These are phyloP conservation scores for Stenoptilia bipunctidactyla DNA, from an alignment of 2,888 invertebrate species.

Conservation along the genomic window DNA sequence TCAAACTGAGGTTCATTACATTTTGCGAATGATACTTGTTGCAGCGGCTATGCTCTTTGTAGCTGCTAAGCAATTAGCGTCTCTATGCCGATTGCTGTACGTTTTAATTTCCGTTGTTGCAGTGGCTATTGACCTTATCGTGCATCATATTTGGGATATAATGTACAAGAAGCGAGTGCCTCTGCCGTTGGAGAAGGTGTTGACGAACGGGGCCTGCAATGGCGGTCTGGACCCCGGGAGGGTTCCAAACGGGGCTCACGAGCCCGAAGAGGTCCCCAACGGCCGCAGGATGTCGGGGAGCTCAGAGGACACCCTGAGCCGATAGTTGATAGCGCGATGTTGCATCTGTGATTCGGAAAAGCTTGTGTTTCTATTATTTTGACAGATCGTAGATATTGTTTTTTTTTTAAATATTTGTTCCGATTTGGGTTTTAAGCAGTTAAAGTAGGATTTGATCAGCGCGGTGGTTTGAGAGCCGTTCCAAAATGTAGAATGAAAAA, in stretches of 20 bases:
- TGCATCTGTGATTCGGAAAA: not conserved
- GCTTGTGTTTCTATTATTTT: too few species aligned
- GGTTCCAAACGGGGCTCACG: conserved; percentile 20
- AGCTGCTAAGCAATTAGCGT: conserved; percentile 33
- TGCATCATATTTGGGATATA: conserved; percentile 98
- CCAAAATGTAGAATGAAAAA: too few species aligned
- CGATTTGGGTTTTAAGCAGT: too few species aligned
- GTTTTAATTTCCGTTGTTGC: conserved; percentile 73
- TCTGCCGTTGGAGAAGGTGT: conserved; percentile 24
- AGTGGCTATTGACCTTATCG: conserved; percentile 99
- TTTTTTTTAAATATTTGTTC: too few species aligned
- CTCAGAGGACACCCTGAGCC: conserved; percentile 64
- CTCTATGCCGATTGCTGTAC: not conserved
- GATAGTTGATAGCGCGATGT: conserved; percentile 33
- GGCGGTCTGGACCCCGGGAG: conserved; percentile 31
- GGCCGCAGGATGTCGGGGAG: conserved; percentile 53
- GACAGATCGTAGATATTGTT: too few species aligned
- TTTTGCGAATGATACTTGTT: conserved; percentile 25
- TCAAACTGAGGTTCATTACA: conserved; percentile 2
- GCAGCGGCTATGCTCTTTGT: conserved; percentile 71
- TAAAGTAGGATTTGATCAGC: too few species aligned
- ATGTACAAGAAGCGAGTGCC: conserved; percentile 73
- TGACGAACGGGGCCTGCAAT: conserved; percentile 47
- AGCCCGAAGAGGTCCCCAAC: conserved; percentile 32
- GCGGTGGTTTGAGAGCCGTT: too few species aligned